Conservation (phyloP, 2,113 vertebrate species). For the Pantherophis guttatus region DNA sequence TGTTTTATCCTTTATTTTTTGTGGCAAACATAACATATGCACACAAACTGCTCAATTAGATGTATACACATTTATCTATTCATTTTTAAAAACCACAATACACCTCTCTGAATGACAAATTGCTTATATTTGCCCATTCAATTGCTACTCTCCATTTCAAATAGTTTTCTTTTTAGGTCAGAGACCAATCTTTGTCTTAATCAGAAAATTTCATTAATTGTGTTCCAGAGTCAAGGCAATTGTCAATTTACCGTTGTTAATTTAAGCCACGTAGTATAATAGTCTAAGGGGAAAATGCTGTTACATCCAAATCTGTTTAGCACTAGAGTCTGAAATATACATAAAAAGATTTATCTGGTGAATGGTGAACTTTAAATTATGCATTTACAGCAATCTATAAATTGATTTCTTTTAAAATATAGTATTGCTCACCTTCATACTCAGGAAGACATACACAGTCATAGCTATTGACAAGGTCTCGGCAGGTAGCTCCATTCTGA, state of each 20-base stretch:
- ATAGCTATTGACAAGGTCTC: conserved; percentile 86
- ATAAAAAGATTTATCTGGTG: background rate
- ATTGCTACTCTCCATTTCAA: background rate
- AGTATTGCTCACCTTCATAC: conserved; percentile 80
- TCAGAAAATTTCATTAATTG: background rate
- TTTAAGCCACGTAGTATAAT: background rate
- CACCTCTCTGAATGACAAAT: background rate
- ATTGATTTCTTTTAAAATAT: background rate
- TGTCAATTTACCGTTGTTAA: background rate
- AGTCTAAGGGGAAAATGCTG: background rate
- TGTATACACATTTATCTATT: background rate
- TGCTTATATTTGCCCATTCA: background rate
- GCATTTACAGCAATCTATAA: background rate
- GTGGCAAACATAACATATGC: background rate
- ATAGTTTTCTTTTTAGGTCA: background rate
- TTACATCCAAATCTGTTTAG: background rate
- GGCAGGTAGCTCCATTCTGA: conserved; percentile 91
- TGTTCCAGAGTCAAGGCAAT: background rate
- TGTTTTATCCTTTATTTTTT: background rate
- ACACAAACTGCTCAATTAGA: background rate
- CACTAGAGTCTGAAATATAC: background rate
- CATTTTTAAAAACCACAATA: background rate
- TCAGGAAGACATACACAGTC: conserved; percentile 87
- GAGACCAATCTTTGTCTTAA: background rate
- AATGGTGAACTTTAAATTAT: background rate